A percentile compares a stretch with the other conserved stretches of the same genome.
phyloP scores from a whole-genome alignment of 1,140 invertebrate species.

The Bilobella aurantiaca region DNA sequence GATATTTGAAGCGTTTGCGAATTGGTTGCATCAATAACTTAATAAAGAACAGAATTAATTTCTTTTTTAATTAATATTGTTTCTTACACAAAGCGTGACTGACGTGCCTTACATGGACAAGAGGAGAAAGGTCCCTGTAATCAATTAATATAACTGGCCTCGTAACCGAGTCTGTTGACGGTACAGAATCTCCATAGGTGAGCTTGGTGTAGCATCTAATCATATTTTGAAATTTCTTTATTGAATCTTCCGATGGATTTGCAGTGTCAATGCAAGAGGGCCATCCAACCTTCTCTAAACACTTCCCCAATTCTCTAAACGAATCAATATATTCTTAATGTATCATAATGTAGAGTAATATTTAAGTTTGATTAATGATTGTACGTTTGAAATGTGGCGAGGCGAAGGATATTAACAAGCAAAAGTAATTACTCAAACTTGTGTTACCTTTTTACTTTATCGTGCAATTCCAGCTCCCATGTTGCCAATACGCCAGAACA shows the following conservation, averaged over 20 bases:
- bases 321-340: not conserved
- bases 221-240: constrained; percentile 26
- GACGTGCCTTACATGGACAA: constrained; percentile 17
- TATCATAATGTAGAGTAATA: not conserved
- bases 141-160: constrained; percentile 7
- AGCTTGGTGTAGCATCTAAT: constrained; percentile 17
- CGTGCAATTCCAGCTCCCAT: not conserved
- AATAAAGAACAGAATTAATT: not conserved
- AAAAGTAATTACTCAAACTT: not conserved
- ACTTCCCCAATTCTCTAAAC: constrained; percentile 28
- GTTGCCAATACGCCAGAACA: not conserved
- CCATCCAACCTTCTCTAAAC: constrained; percentile 28
- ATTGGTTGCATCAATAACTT: constrained; percentile 30
- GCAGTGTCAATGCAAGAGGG: constrained; percentile 17
- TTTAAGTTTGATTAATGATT: not conserved
- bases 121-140: constrained; percentile 16
- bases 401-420: not conserved
- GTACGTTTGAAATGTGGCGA: not conserved
- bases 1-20: constrained; percentile 28
- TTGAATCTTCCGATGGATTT: constrained; percentile 29
- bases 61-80: too few relatives aligned
- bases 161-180: not conserved
- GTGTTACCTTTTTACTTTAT: not conserved
- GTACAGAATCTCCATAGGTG: constrained; percentile 5
- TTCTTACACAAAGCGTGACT: too few relatives aligned